phyloP scores from a whole-genome alignment of 2,797 vertebrate genomes.

The Rhynchotus rufescens region DNA sequence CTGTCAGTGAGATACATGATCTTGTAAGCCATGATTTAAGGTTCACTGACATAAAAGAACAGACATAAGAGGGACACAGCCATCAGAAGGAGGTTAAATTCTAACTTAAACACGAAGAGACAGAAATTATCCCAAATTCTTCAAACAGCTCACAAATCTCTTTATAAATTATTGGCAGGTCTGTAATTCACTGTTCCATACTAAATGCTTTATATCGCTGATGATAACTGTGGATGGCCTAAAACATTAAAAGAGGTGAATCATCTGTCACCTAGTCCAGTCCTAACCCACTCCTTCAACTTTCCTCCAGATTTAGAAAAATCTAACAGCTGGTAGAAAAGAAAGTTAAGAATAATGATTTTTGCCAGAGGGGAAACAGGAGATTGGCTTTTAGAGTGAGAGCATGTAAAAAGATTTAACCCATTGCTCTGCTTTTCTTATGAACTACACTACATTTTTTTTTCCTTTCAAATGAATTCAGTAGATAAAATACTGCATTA shows the following conservation, averaged over 20 bases:
- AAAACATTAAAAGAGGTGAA: background rate
- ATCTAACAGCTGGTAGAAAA: background rate
- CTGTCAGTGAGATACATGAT: background rate
- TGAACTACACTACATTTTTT: background rate
- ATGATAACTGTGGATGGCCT: background rate
- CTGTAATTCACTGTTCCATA: background rate
- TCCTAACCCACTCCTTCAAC: background rate
- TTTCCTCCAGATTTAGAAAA: background rate
- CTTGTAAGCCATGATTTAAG: background rate
- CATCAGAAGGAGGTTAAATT: background rate
- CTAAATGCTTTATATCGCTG: background rate
- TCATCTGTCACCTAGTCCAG: background rate
- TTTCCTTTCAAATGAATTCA: background rate
- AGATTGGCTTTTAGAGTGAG: background rate
- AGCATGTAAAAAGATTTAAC: background rate
- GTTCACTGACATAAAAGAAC: background rate
- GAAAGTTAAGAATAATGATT: conserved; percentile 1
- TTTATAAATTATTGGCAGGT: background rate
- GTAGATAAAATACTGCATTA: background rate
- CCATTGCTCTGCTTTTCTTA: background rate
- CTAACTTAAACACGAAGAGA: background rate
- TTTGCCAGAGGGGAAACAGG: background rate
- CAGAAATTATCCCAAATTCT: background rate
- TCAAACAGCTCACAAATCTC: background rate
- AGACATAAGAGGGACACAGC: background rate